Percentiles rank a stretch among this genome's conserved stretches.
Evolutionary conservation across 2,888 invertebrate genomes (phyloP).

Genomic region (Bimastos eiseni): DNA sequence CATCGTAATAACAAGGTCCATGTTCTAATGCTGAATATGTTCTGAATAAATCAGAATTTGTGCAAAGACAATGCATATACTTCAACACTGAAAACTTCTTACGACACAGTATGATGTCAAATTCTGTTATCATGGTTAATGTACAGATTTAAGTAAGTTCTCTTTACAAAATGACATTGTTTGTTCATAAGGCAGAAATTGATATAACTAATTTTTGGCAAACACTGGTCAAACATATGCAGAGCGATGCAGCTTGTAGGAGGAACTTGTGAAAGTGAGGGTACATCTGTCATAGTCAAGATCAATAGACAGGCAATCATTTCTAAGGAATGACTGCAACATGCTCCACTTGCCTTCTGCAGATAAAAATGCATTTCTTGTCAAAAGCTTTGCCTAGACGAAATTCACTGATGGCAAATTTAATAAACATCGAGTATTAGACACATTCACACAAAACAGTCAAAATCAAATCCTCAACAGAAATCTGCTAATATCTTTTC

Average conservation of each 20-base stretch:
- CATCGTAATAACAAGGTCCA: too few species aligned
- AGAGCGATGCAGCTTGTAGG: neutral
- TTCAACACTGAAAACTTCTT: neutral
- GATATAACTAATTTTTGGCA: neutral
- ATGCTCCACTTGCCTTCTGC: constrained; percentile 13
- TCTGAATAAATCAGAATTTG: neutral
- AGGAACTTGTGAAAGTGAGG: neutral
- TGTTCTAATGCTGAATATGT: too few species aligned
- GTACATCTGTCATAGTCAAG: neutral
- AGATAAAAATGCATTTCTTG: neutral
- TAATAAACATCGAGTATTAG: neutral
- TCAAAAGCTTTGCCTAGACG: neutral
- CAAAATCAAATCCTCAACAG: neutral
- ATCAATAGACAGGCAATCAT: neutral
- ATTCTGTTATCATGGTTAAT: neutral
- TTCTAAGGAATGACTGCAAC: neutral
- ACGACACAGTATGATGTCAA: neutral
- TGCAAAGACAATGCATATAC: too few species aligned
- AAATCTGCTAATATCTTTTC: neutral
- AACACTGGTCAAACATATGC: too few species aligned
- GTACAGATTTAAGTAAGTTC: neutral
- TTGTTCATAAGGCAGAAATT: neutral
- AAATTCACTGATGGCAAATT: neutral
- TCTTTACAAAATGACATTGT: neutral
- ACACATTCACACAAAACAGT: neutral